Evolutionary conservation across 2,888 invertebrate species (phyloP), one percentile per base, ranked within the genome.

Genomic region (Calameuta idolon): DNA sequence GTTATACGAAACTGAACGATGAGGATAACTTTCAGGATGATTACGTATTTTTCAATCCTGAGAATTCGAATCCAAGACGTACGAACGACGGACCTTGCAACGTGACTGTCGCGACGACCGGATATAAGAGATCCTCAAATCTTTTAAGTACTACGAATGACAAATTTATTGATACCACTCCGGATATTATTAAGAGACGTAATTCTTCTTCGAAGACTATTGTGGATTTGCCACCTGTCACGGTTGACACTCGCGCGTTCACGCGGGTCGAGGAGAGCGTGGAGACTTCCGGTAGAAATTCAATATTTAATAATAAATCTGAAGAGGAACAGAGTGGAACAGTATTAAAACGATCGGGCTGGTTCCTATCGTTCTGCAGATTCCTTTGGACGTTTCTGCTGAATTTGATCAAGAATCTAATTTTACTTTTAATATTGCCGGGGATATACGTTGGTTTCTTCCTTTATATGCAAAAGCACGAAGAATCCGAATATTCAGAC

Each of bases 371-470:
- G 30, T 74, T 74, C 34, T 35, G 33, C 74, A 34, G 74, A 34
- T 30, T 15, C 12, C 4, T 34, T 35, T 74, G 34, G 33, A 73
- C 80, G 76, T 77, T 82, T 75, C 69, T 79, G 34, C 11, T 84
- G 2, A 79, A 69, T 33, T 34, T 88, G 12, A 11, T 88, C 11
- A 86, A 84, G 74, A 87, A 88, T 81, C 11, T 88, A 9, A 55
- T 88, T 75, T 77, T 89, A n/a, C 85, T 89, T 76, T 83, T 79
- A 4, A 40, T 88, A 37, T 76, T 89, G 34, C 89, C 89, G 69
- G 78, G 77, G 31, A 79, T 77, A 35, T 89, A 89, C 76, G 80
- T 89, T 75, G 81, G 81, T 0, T 81, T 88, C 69, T 88, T 88
- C 30, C 73, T 87, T 69, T 89, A 87, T 78, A 73, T 83, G 23